Conservation (phyloP, 2,888 invertebrate genomes). For the Aspidiotus destructor region DNA sequence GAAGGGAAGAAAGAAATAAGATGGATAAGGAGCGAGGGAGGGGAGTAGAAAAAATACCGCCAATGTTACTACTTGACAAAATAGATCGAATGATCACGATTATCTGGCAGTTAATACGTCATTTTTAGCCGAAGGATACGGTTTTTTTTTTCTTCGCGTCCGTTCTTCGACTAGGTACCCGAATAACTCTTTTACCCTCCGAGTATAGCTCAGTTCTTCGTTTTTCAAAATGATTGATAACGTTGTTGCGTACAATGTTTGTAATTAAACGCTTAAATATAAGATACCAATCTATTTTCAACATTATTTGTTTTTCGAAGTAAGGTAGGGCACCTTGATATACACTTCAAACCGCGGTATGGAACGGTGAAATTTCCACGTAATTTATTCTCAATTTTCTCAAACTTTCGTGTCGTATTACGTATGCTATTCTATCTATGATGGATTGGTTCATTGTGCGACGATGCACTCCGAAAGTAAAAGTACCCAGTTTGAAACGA, state of each 20-base stretch:
- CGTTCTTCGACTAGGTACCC: conserved; percentile 18
- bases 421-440: too few species aligned
- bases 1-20: too few species aligned
- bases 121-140: conserved; percentile 23
- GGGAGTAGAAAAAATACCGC: background rate
- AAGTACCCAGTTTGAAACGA: too few species aligned
- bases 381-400: too few species aligned
- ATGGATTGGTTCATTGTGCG: too few species aligned
- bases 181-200: conserved; percentile 8
- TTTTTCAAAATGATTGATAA: conserved; percentile 24
- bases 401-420: too few species aligned
- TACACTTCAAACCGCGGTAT: too few species aligned
- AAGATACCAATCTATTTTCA: conserved; percentile 19
- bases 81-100: conserved; percentile 29
- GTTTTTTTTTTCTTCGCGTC: background rate
- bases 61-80: conserved; percentile 21
- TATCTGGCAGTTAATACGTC: conserved; percentile 30
- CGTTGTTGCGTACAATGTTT: conserved; percentile 29
- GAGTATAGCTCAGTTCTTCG: too few species aligned
- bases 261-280: conserved; percentile 27
- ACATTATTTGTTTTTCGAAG: too few species aligned
- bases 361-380: too few species aligned
- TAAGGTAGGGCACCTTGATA: too few species aligned
- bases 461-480: too few species aligned
- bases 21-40: background rate